A percentile compares a stretch with the other conserved stretches of the same genome.
phyloP scores from a whole-genome alignment of 2,113 vertebrate species.

The Redunca redunca region DNA sequence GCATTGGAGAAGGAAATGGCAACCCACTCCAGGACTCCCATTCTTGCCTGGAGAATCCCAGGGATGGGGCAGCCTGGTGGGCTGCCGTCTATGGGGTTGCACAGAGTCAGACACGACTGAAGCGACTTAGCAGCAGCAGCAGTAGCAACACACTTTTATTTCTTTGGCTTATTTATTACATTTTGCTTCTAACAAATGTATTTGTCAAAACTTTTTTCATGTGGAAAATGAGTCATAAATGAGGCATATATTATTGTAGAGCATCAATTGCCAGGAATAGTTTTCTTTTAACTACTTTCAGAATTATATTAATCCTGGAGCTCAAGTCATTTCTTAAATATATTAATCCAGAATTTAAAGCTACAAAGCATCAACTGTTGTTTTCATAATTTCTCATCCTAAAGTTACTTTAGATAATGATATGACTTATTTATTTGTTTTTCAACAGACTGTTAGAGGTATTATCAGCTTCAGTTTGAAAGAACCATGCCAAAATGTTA shows the following conservation, averaged over 20 bases:
- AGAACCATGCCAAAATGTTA: not conserved
- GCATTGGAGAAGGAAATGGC: too few relatives aligned
- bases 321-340: slow-evolving; percentile 47
- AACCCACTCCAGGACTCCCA: too few relatives aligned
- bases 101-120: too few relatives aligned
- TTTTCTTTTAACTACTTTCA: slow-evolving; percentile 47
- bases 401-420: slow-evolving; percentile 7
- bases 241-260: not conserved
- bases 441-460: not conserved
- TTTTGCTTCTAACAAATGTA: slow-evolving; percentile 12
- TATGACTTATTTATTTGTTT: not conserved
- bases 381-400: not conserved
- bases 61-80: too few relatives aligned
- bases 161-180: slow-evolving; percentile 32
- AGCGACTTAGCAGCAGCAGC: too few relatives aligned
- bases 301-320: slow-evolving; percentile 38
- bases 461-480: not conserved
- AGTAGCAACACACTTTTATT: not conserved
- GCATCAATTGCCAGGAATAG: not conserved
- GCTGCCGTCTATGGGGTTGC: too few relatives aligned
- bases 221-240: slow-evolving; percentile 15
- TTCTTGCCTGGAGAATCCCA: too few relatives aligned
- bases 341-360: slow-evolving; percentile 18
- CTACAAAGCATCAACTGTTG: not conserved
- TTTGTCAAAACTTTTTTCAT: slow-evolving; percentile 28